Evolutionary conservation across 2,888 invertebrate genomes (phyloP).

Genomic region (Spilarctia lutea): DNA sequence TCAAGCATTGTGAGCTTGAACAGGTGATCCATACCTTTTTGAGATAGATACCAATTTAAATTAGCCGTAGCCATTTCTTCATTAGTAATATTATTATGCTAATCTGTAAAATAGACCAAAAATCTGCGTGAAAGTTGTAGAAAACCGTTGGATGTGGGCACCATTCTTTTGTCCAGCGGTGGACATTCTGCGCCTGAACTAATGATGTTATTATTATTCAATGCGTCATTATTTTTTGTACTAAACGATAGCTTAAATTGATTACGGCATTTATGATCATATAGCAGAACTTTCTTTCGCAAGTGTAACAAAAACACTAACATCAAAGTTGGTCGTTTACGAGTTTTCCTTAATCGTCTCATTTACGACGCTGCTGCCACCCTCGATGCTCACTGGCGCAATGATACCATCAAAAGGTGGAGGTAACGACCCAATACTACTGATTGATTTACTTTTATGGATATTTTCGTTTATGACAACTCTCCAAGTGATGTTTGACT

Average conservation of each 20-base stretch:
- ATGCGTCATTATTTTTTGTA: background rate
- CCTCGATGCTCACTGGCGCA: constrained; percentile 31
- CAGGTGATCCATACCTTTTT: no score
- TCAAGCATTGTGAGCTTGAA: no score
- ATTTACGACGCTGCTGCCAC: constrained; percentile 66
- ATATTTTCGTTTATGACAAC: constrained; percentile 45
- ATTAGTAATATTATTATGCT: no score
- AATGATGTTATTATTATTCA: background rate
- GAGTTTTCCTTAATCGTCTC: constrained; percentile 66
- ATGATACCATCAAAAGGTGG: constrained; percentile 43
- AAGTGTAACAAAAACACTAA: constrained; percentile 36
- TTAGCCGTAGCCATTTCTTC: no score
- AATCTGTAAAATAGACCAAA: no score
- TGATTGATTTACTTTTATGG: constrained; percentile 70
- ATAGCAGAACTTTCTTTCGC: constrained; percentile 14
- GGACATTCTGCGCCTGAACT: no score
- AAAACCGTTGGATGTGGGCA: no score
- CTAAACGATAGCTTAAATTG: background rate
- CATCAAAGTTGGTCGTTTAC: constrained; percentile 59
- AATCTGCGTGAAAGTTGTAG: no score
- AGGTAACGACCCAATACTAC: constrained; percentile 59
- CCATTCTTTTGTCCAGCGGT: no score
- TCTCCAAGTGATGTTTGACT: constrained; percentile 33
- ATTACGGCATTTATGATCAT: constrained; percentile 8
- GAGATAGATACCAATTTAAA: no score